Evolutionary conservation across 2,113 vertebrate genomes (phyloP), one percentile per base, ranked within the genome.

Genomic region (Rhegmatorhina hoffmannsi): DNA sequence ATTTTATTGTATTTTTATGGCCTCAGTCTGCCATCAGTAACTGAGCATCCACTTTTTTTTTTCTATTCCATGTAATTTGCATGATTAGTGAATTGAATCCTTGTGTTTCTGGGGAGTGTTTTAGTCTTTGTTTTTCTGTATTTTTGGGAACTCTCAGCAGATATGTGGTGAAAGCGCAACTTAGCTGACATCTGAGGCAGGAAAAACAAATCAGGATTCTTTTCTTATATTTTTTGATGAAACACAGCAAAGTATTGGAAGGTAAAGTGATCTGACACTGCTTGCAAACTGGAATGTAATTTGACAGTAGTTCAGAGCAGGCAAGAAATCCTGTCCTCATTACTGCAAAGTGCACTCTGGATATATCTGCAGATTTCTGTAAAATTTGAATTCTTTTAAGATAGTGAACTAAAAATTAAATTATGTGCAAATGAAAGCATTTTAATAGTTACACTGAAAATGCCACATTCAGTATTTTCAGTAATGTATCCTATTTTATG

Each of bases 401-500:
- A 49, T 8, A 62, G 52, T 47, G 44, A 94, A 75, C 70, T 95
- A 58, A 86, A 76, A 69, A 76, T 86, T 12, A 89, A 90, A 90
- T 91, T 74, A 79, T 63, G 80, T 90, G 46, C n/a, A 81, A 89
- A 49, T 79, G 49, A 31, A 77, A 87, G 66, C 43, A 49, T 88
- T 91, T 79, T 90, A 92, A 89, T 91, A 55, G 74, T 23, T 82
- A 38, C 18, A 83, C 33, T 17, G n/a, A 86, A 88, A 80, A 91
- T 47, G 78, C 14, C 81, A 33, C 20, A 13, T 55, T 91, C 28
- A 20, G 5, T 88, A 38, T 92, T 93, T 97, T 80, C 47, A 33
- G 77, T 82, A 85, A 40, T 67, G 73, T 87, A 92, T 97, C 49
- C 75, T 92, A 44, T 69, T 95, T 95, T 49, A 96, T 92, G 89